Percentiles rank a stretch among this genome's conserved stretches.
Conservation (phyloP, 2,888 invertebrate species). For the Acronicta leporina region DNA sequence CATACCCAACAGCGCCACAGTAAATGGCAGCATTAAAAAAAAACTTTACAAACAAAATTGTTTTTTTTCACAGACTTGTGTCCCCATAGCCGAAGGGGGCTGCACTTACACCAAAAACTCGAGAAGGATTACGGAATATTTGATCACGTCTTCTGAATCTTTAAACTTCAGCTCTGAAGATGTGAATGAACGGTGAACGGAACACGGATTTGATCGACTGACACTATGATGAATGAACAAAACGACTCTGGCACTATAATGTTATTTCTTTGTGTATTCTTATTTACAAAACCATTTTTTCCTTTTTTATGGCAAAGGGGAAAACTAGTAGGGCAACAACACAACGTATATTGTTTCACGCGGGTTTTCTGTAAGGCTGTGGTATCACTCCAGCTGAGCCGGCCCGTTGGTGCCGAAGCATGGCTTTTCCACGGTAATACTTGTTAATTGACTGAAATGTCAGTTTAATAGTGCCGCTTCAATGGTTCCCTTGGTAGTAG, state of each 20-base stretch:
- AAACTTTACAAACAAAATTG: background rate
- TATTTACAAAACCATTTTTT: background rate
- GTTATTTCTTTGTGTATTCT: constrained; percentile 24
- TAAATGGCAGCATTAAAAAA: no score
- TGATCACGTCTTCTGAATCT: background rate
- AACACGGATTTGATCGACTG: constrained; percentile 13
- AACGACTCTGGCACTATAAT: constrained; percentile 28
- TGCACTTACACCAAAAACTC: constrained; percentile 38
- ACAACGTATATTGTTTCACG: no score
- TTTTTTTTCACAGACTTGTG: constrained; percentile 36
- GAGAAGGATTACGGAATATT: background rate
- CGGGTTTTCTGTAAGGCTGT: no score
- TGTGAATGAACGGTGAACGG: constrained; percentile 21
- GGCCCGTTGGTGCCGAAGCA: no score
- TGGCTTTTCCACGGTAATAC: no score
- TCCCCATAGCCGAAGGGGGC: constrained; percentile 52
- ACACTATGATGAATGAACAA: constrained; percentile 30
- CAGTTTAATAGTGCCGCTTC: no score
- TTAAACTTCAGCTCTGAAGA: background rate
- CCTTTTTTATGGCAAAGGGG: background rate
- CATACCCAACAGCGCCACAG: no score
- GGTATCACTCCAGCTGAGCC: no score
- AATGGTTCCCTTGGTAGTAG: constrained; percentile 9
- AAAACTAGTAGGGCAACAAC: no score
- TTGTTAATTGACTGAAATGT: no score